A percentile compares a stretch with the other conserved stretches of the same genome.
Conservation (phyloP, 2,113 vertebrate genomes). For the Eulemur macaco region DNA sequence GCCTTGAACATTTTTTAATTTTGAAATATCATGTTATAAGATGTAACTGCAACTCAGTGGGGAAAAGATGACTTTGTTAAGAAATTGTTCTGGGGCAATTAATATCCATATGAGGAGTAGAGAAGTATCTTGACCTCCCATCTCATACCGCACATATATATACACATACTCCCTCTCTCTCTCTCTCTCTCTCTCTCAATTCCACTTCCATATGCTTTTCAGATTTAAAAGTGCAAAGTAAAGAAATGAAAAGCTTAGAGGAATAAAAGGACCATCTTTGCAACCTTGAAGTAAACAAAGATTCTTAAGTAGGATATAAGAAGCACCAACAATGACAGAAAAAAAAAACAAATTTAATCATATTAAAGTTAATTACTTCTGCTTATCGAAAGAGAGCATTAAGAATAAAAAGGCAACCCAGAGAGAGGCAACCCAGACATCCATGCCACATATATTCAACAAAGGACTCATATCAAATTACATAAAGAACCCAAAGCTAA, state of each 20-base stretch:
- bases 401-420: not conserved
- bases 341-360: not conserved
- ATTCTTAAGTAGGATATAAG: not conserved
- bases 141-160: not conserved
- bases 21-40: not conserved
- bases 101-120: not conserved
- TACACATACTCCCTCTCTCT: too few species aligned
- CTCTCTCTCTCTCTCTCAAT: not conserved
- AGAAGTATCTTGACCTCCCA: not conserved
- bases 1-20: not conserved
- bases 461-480: not conserved
- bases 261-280: not conserved
- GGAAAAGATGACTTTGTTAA: not conserved
- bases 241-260: not conserved
- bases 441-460: not conserved
- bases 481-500: not conserved
- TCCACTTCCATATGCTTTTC: not conserved
- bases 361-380: slow-evolving; percentile 14
- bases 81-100: not conserved
- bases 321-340: not conserved
- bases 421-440: not conserved
- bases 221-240: not conserved
- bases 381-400: not conserved
- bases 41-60: not conserved
- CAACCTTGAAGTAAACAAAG: not conserved